These are phyloP conservation scores for Drosophila mojavensis DNA, from an alignment of 1,140 invertebrate species.

Conservation along the genomic window DNA sequence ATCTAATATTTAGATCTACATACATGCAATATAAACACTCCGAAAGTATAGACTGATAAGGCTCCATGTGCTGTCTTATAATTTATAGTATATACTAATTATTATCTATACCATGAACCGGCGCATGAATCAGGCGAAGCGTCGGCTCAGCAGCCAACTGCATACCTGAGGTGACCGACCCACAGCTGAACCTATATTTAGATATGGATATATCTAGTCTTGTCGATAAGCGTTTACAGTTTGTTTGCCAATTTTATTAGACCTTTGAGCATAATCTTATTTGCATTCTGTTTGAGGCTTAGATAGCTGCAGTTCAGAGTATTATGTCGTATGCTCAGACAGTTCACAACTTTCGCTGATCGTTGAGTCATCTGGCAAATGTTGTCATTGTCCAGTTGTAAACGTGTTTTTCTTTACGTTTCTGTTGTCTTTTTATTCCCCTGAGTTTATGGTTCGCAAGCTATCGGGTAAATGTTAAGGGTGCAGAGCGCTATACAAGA, in stretches of 20 bases:
- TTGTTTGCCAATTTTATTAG: neutral
- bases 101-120: constrained; percentile 38
- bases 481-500: neutral
- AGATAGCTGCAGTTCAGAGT: neutral
- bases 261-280: neutral
- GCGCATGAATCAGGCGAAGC: constrained; percentile 25
- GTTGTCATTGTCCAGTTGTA: constrained; percentile 7
- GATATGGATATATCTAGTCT: neutral
- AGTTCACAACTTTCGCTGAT: neutral
- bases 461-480: constrained; percentile 18
- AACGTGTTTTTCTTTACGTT: neutral
- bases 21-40: neutral
- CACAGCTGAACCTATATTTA: neutral
- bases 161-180: constrained; percentile 1
- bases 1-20: constrained; percentile 23
- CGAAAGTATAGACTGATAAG: constrained; percentile 18
- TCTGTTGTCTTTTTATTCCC: neutral
- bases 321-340: neutral
- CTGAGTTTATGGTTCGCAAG: neutral
- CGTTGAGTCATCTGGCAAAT: constrained; percentile 9
- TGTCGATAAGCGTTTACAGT: neutral
- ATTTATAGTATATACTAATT: neutral
- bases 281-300: neutral
- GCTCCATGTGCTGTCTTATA: neutral
- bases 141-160: constrained; percentile 9